phyloP scores from a whole-genome alignment of 2,888 invertebrate genomes.

The Aplocera efformata region DNA sequence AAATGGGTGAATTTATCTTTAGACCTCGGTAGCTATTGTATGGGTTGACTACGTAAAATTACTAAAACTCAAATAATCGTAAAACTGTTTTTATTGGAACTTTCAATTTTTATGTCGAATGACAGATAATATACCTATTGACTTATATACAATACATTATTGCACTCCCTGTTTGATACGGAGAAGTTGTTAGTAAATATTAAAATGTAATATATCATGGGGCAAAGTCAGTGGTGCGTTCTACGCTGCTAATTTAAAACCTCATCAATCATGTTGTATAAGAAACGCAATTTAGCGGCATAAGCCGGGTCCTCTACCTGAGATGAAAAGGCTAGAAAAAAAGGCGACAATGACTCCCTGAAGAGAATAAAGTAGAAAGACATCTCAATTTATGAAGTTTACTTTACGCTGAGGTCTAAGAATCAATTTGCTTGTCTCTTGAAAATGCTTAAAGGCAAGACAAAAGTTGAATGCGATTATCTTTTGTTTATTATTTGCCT shows the following conservation, averaged over 20 bases:
- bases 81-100: constrained; percentile 38
- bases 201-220: constrained; percentile 43
- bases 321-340: constrained; percentile 46
- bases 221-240: constrained; percentile 17
- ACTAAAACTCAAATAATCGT: constrained; percentile 36
- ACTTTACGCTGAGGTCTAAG: constrained; percentile 24
- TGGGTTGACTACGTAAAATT: constrained; percentile 30
- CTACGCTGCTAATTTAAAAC: constrained; percentile 53
- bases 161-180: no score
- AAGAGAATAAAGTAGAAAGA: constrained; percentile 64
- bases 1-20: constrained; percentile 48
- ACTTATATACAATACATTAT: no score
- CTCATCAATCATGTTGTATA: constrained; percentile 66
- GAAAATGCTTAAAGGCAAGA: constrained; percentile 34
- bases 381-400: constrained; percentile 71
- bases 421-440: constrained; percentile 30
- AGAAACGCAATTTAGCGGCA: constrained; percentile 57
- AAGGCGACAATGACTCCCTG: constrained; percentile 66
- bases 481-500: constrained; percentile 42
- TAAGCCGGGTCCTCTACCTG: constrained; percentile 66
- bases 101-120: constrained; percentile 31
- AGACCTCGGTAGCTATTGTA: constrained; percentile 27
- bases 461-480: constrained; percentile 47
- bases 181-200: constrained; percentile 22
- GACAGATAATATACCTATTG: constrained; percentile 22